Evolutionary conservation across 2,797 vertebrate genomes (phyloP), one percentile per base, ranked within the genome.

Genomic region (Diceros bicornis): DNA sequence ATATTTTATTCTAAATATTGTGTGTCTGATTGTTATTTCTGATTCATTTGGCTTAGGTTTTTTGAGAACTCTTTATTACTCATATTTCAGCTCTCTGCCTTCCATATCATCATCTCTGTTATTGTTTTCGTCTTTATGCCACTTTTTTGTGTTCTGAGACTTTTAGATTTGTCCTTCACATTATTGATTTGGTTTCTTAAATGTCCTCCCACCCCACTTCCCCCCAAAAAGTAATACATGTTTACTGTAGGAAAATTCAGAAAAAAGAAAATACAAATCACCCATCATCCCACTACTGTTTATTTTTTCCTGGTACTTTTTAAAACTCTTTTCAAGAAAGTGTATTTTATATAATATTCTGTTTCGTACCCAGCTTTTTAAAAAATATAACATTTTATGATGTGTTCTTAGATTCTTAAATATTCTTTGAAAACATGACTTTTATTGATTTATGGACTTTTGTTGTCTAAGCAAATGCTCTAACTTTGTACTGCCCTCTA

Each of bases 251-350:
- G 8, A 9, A 97, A 64, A 66, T 79, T 90, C 66, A 96, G 72
- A 94, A 94, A 94, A 83, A 94, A 37, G 34, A 79, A 83, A 92
- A 64, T 44, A 86, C 95, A 96, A 96, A 6, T 69, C 32, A 71
- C 16, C 52, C 27, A 25, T 86, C n/a, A n/a, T 47, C 17, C 17
- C 61, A 84, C 44, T 27, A 50, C 6, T 89, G 4, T 91, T 79
- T 77, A 74, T 55, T 50, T 71, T 85, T 62, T 89, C 20, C 81
- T 59, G 37, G 64, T 81, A 29, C 20, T 68, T 50, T 41, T 34
- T 74, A 72, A 88, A 18, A 81, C 74, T 94, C 18, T 94, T 94
- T 89, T 94, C 2, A 85, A 91, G 82, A 93, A 95, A 86, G 47
- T 79, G 4, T 37, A 7, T 91, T 95, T 96, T 89, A 68, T 6